phyloP scores from a whole-genome alignment of 2,113 vertebrate genomes.

The Zosterops borbonicus region DNA sequence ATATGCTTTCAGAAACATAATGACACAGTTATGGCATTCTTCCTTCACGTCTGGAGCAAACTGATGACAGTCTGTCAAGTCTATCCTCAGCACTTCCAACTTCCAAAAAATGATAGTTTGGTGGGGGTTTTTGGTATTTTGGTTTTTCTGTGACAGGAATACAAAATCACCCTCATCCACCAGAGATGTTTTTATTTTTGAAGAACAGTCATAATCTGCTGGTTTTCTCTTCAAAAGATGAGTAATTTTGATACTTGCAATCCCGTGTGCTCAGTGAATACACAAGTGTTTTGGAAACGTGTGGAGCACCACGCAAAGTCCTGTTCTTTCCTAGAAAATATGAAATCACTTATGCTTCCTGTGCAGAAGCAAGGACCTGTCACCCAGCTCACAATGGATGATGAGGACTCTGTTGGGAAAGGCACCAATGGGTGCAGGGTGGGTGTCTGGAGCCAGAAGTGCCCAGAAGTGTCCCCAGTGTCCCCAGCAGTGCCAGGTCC shows the following conservation, averaged over 20 bases:
- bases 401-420: neutral
- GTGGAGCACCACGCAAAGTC: neutral
- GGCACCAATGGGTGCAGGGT: neutral
- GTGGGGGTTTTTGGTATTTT: neutral
- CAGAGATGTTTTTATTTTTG: neutral
- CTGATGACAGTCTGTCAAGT: neutral
- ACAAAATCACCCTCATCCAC: neutral
- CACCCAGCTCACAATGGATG: accelerated
- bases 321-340: neutral
- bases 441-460: neutral
- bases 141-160: neutral
- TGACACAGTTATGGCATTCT: neutral
- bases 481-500: too few relatives aligned
- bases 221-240: neutral
- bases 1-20: neutral
- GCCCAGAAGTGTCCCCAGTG: too few relatives aligned
- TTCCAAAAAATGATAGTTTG: neutral
- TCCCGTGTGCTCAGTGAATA: neutral
- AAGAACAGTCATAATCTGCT: neutral
- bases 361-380: neutral
- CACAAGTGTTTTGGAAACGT: neutral
- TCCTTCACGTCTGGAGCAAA: neutral
- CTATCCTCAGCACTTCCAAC: neutral
- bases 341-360: too few relatives aligned
- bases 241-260: neutral